Base-by-base conservation (phyloP, 2,113 vertebrate genomes). In the Gymnorhina tibicen region DNA sequence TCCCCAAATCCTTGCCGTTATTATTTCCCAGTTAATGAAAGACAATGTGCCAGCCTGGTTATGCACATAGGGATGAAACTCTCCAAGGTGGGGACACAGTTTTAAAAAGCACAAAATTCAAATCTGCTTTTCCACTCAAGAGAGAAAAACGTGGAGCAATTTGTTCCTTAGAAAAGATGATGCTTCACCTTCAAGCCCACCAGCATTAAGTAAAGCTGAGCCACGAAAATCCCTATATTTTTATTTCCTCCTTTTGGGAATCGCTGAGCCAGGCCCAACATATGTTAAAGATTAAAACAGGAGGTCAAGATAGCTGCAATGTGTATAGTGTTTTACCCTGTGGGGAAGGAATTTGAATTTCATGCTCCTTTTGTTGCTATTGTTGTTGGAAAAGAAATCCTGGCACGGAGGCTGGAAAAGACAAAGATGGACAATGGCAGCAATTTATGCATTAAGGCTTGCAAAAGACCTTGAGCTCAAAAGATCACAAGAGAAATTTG, bases 201-300 rank as follows among this genome's bases (percentile, higher is more conserved):
- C 44, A 72, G 72, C 79, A 44, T 27, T 7, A 74, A 91, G 21
- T 9, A 44, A 69, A 88, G 37, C 46, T 79, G 86, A 35, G 39
- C 94, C 70, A 77, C 33, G 82, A 91, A 79, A 70, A 91, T 24
- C 63, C 47, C 26, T 42, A 39, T 28, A n/a, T 76, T 73, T 85
- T 88, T 69, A 76, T 16, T 55, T 83, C 26, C 32, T 41, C 41
- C 80, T 81, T 84, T 75, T 89, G 74, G 89, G 91, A 95, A 88
- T 81, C 89, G 47, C 78, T 88, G 60, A 92, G 94, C 94, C 75
- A 93, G 37, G 46, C 76, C 77, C 59, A 96, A 87, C 96, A 97
- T 33, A 74, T 94, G 97, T 37, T 97, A 77, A 76, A 93, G 89
- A 96, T 98, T 97, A 97, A 96, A 96, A 66, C 18, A 95, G 59